Conservation (phyloP, 1,140 invertebrate species). For the Neodiprion lecontei region DNA sequence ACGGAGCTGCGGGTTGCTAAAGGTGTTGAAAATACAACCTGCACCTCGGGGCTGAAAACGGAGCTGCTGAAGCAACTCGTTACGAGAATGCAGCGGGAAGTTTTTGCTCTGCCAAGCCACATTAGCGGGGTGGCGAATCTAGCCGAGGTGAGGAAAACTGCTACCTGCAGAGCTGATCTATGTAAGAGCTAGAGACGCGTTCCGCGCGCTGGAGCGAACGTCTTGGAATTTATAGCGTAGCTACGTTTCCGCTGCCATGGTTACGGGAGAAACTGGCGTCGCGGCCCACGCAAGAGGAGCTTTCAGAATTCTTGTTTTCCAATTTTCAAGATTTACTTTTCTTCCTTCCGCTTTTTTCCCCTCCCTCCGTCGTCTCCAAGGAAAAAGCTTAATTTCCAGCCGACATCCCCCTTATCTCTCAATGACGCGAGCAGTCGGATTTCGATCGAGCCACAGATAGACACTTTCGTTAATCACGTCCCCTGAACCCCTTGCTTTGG, state of each 20-base stretch:
- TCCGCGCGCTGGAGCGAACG: neutral
- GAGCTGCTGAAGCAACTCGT: too few species aligned
- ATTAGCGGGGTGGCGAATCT: too few species aligned
- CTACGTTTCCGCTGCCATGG: neutral
- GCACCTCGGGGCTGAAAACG: too few species aligned
- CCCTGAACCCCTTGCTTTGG: too few species aligned
- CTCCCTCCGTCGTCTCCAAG: neutral
- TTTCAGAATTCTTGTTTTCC: too few species aligned
- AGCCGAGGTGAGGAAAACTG: neutral
- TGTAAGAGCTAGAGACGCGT: neutral
- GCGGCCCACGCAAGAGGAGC: too few species aligned
- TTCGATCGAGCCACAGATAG: too few species aligned
- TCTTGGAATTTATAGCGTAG: neutral
- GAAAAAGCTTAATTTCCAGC: neutral
- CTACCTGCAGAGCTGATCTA: neutral
- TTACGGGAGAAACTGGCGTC: neutral
- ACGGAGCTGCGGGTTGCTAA: neutral
- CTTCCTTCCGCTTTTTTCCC: conserved; percentile 18
- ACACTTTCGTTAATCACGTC: too few species aligned
- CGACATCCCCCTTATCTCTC: neutral
- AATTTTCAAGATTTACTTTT: conserved; percentile 1
- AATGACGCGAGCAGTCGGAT: too few species aligned
- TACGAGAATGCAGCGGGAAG: too few species aligned
- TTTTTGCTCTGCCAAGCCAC: too few species aligned
- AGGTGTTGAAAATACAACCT: too few species aligned